Percentiles rank a stretch among this genome's conserved stretches.
phyloP scores from a whole-genome alignment of 2,888 invertebrate species.

The Malachius bipustulatus region DNA sequence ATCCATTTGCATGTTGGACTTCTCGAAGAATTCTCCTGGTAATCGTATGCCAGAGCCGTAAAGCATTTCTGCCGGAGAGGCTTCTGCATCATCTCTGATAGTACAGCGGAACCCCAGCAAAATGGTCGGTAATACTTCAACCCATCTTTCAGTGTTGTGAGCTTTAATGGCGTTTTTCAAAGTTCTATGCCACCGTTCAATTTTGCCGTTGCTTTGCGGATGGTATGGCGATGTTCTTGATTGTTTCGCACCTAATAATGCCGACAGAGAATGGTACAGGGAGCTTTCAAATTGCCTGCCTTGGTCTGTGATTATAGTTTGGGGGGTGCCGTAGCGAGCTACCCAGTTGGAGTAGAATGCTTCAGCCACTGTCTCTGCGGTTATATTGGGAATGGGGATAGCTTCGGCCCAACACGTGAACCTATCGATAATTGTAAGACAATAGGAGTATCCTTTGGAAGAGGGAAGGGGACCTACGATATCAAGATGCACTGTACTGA shows the following conservation, averaged over 20 bases:
- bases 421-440: slow-evolving; percentile 10
- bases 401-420: too few relatives aligned
- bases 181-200: too few relatives aligned
- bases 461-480: slow-evolving; percentile 8
- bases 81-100: slow-evolving; percentile 2
- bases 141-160: slow-evolving; percentile 6
- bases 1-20: background rate
- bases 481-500: slow-evolving; percentile 4
- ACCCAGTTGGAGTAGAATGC: too few relatives aligned
- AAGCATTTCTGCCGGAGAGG: slow-evolving; percentile 9
- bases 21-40: slow-evolving; percentile 10
- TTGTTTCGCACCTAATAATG: too few relatives aligned
- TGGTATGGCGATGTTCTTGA: slow-evolving; percentile 12
- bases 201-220: slow-evolving; percentile 12
- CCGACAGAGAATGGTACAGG: too few relatives aligned
- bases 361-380: too few relatives aligned
- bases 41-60: slow-evolving; percentile 7
- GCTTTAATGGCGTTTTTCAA: slow-evolving; percentile 10
- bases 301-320: slow-evolving; percentile 8
- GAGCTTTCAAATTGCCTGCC: too few relatives aligned
- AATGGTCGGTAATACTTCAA: slow-evolving; percentile 9
- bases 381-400: too few relatives aligned
- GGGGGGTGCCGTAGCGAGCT: background rate
- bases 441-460: slow-evolving; percentile 10
- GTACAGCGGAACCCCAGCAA: slow-evolving; percentile 9